Percentiles rank a stretch among this genome's conserved stretches.
These are phyloP conservation scores for Malurus leucopterus DNA, from an alignment of 2,797 vertebrate species.

Conservation along the genomic window DNA sequence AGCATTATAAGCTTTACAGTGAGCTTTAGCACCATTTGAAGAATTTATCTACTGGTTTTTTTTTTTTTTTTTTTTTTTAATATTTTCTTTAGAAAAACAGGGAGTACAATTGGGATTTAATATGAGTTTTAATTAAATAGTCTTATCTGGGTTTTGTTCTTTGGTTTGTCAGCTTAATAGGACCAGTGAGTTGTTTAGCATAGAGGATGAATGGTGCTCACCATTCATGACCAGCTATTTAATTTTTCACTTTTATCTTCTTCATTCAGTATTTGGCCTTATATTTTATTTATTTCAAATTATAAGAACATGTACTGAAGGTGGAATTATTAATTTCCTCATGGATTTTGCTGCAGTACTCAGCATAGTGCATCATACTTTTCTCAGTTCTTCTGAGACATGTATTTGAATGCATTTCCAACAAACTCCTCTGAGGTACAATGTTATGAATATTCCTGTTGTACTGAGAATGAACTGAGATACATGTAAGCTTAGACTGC, in stretches of 20 bases:
- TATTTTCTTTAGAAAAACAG: not conserved
- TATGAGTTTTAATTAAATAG: constrained; percentile 31
- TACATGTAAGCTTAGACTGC: not conserved
- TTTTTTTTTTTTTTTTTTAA: not conserved
- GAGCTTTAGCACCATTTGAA: not conserved
- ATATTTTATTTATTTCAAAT: constrained; percentile 51
- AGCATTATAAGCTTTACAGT: not conserved
- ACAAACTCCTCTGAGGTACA: not conserved
- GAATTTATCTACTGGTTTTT: not conserved
- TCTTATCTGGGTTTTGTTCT: not conserved
- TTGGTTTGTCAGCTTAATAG: not conserved
- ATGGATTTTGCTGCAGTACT: not conserved
- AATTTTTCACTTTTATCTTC: constrained; percentile 55
- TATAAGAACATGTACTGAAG: not conserved
- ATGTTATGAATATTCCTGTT: constrained; percentile 19
- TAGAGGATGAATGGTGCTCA: not conserved
- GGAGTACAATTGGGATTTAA: not conserved
- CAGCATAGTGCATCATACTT: not conserved
- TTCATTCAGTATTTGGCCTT: constrained; percentile 30
- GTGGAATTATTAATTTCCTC: constrained; percentile 45
- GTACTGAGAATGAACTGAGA: not conserved
- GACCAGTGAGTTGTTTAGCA: not conserved
- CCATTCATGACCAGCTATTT: constrained; percentile 36
- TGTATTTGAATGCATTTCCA: constrained; percentile 19
- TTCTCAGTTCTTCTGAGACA: constrained; percentile 4